Percentiles rank a stretch among this genome's conserved stretches.
phyloP scores from a whole-genome alignment of 2,113 vertebrate species.

The Hiodon tergisus region DNA sequence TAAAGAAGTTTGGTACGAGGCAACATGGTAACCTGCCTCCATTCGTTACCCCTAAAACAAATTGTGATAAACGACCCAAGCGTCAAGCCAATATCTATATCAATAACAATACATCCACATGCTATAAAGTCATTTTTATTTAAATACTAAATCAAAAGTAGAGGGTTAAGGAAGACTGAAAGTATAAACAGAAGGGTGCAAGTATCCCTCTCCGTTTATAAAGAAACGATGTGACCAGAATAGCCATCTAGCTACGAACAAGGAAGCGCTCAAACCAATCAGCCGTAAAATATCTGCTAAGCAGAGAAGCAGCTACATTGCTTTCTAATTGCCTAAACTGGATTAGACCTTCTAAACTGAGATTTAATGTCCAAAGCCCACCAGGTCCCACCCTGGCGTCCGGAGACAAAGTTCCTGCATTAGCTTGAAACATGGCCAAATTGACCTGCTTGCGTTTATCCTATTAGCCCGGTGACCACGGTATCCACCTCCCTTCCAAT shows the following conservation, averaged over 20 bases:
- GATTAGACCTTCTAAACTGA: slow-evolving; percentile 28
- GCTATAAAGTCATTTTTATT: too few species aligned
- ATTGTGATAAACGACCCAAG: too few species aligned
- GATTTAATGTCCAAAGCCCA: slow-evolving; percentile 21
- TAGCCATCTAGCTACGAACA: not conserved
- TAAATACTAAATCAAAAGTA: too few species aligned
- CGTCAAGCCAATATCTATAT: too few species aligned
- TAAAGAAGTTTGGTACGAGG: too few species aligned
- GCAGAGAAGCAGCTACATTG: slow-evolving; percentile 27
- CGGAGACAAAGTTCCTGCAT: slow-evolving; percentile 31
- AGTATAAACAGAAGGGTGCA: too few species aligned
- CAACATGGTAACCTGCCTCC: not conserved
- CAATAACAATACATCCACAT: too few species aligned
- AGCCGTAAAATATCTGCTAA: slow-evolving; percentile 8
- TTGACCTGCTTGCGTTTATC: slow-evolving; percentile 57
- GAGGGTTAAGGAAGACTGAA: too few species aligned
- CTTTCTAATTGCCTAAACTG: slow-evolving; percentile 24
- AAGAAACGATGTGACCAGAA: too few species aligned
- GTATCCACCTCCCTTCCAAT: slow-evolving; percentile 32
- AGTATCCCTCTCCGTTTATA: too few species aligned
- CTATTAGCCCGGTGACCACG: slow-evolving; percentile 56
- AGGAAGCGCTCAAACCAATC: not conserved
- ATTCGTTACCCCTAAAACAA: not conserved
- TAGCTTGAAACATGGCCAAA: slow-evolving; percentile 55
- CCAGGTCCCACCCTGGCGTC: slow-evolving; percentile 33